A percentile compares a stretch with the other conserved stretches of the same genome.
phyloP scores from a whole-genome alignment of 2,888 invertebrate genomes.

The Ypsolopha sequella region DNA sequence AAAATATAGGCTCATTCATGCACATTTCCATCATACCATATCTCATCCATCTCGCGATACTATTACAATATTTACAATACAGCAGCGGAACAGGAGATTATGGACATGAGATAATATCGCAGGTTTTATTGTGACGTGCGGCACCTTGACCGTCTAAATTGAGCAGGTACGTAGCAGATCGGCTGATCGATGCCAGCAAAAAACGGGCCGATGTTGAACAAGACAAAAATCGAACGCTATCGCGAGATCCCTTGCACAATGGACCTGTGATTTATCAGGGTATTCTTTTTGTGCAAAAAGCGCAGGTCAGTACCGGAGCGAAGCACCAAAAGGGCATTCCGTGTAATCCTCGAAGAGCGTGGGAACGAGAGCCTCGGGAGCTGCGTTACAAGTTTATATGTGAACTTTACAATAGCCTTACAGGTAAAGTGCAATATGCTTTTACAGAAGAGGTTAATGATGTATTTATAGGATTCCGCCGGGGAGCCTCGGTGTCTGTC shows the following conservation, averaged over 20 bases:
- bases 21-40: neutral
- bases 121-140: conserved; percentile 55
- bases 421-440: neutral
- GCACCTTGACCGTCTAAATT: conserved; percentile 62
- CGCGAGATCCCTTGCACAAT: conserved; percentile 46
- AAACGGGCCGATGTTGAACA: conserved; percentile 32
- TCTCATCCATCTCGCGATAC: neutral
- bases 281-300: conserved; percentile 64
- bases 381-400: conserved; percentile 8
- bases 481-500: too few relatives aligned
- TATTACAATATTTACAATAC: conserved; percentile 1
- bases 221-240: conserved; percentile 48
- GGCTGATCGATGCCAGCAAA: conserved; percentile 42
- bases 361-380: conserved; percentile 38
- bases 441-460: neutral
- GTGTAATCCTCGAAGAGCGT: conserved; percentile 58
- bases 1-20: conserved; percentile 3
- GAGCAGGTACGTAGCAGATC: conserved; percentile 50
- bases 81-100: conserved; percentile 1
- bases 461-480: neutral
- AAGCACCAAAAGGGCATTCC: conserved; percentile 66
- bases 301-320: conserved; percentile 58
- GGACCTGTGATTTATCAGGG: conserved; percentile 60
- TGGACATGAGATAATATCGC: conserved; percentile 36
- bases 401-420: neutral